These are phyloP conservation scores for Tridacna crocea DNA, from an alignment of 2,888 invertebrate species.

Conservation along the genomic window DNA sequence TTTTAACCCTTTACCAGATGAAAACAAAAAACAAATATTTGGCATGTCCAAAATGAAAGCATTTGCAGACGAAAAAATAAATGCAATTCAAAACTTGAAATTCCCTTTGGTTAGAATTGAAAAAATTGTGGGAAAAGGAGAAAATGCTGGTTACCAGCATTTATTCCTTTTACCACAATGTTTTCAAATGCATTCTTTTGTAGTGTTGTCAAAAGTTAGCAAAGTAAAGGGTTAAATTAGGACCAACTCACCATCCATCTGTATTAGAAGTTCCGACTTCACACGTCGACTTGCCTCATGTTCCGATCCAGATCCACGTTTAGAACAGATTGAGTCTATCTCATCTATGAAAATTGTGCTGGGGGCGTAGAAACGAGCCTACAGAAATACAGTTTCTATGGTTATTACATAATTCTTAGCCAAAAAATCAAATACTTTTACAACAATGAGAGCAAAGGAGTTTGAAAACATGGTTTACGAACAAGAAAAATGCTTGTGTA, in stretches of 20 bases:
- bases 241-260: conserved; percentile 94
- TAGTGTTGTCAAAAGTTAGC: neutral
- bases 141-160: neutral
- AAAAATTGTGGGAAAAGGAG: neutral
- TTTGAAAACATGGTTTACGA: too few species aligned
- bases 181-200: neutral
- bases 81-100: too few species aligned
- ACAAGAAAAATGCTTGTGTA: too few species aligned
- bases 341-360: conserved; percentile 99
- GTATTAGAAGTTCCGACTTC: conserved; percentile 98
- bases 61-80: too few species aligned
- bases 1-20: too few species aligned
- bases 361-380: conserved; percentile 98
- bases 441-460: too few species aligned
- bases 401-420: too few species aligned
- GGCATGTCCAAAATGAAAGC: too few species aligned
- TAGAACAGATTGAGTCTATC: conserved; percentile 98
- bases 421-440: too few species aligned
- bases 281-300: conserved; percentile 98
- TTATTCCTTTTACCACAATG: neutral
- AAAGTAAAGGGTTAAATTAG: neutral
- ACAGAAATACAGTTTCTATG: conserved; percentile 37
- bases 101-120: too few species aligned
- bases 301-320: conserved; percentile 97
- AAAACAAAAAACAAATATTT: too few species aligned